phyloP scores from a whole-genome alignment of 2,797 vertebrate species.

The Tamandua tetradactyla region DNA sequence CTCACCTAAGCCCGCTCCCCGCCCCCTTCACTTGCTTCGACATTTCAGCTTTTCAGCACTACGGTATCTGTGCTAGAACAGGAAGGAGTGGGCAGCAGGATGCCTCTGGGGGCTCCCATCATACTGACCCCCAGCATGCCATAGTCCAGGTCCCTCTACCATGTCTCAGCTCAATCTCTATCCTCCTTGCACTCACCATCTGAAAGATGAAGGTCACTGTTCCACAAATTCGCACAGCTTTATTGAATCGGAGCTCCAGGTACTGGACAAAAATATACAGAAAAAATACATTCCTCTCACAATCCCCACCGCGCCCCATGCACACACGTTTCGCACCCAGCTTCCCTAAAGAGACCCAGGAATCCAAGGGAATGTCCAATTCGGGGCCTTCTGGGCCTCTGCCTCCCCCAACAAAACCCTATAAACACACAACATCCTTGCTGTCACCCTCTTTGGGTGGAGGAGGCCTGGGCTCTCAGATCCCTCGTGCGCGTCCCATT shows the following conservation, averaged over 20 bases:
- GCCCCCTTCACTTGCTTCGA: neutral
- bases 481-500: constrained; percentile 45
- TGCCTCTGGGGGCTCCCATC: neutral
- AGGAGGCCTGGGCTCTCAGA: neutral
- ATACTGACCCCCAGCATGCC: neutral
- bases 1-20: neutral
- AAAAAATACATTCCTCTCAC: neutral
- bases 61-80: neutral
- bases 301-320: too few species aligned
- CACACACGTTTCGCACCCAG: neutral
- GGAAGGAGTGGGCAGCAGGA: neutral
- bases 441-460: neutral
- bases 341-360: neutral
- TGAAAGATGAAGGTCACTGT: constrained; percentile 98
- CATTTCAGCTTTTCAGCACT: neutral
- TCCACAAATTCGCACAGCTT: constrained; percentile 92
- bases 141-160: neutral
- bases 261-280: constrained; percentile 86
- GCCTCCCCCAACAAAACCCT: neutral
- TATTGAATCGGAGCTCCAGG: constrained; percentile 96
- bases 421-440: neutral
- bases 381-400: neutral
- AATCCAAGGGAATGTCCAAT: neutral
- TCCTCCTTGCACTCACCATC: constrained; percentile 91
- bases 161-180: neutral